Percentiles rank a stretch among this genome's conserved stretches.
phyloP scores from a whole-genome alignment of 2,888 invertebrate species.

The Neocrepidodera transversa region DNA sequence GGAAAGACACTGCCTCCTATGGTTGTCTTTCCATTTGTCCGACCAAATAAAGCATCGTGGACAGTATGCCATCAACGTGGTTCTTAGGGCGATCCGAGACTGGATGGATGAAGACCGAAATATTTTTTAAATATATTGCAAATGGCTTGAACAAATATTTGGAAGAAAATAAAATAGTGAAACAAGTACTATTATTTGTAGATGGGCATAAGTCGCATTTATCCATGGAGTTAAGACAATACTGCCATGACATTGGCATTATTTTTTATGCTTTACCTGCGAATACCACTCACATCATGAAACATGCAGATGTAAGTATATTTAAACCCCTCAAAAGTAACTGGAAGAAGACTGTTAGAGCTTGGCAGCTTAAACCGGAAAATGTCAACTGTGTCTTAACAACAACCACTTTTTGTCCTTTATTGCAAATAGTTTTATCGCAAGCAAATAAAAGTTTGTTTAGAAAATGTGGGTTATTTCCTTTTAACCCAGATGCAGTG shows the following conservation, averaged over 20 bases:
- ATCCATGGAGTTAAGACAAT: constrained; percentile 35
- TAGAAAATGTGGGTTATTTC: constrained; percentile 17
- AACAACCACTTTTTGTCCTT: constrained; percentile 1
- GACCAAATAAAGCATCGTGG: constrained; percentile 10
- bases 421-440: background rate
- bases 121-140: constrained; percentile 20
- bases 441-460: constrained; percentile 5
- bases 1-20: constrained; percentile 12
- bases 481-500: constrained; percentile 8
- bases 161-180: constrained; percentile 17
- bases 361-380: constrained; percentile 10
- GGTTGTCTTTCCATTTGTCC: constrained; percentile 1
- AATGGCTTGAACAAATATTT: constrained; percentile 19
- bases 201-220: constrained; percentile 49
- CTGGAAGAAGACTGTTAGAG: constrained; percentile 23
- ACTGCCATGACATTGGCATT: constrained; percentile 43
- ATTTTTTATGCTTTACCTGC: constrained; percentile 39
- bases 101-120: constrained; percentile 33
- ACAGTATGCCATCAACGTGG: constrained; percentile 38
- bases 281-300: constrained; percentile 29
- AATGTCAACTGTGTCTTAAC: background rate
- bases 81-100: constrained; percentile 27
- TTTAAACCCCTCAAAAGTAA: too few relatives aligned
- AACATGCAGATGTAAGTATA: constrained; percentile 31
- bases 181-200: constrained; percentile 43